Percentiles rank a stretch among this genome's conserved stretches.
Conservation (phyloP, 2,797 vertebrate species). For the Merluccius polli region DNA sequence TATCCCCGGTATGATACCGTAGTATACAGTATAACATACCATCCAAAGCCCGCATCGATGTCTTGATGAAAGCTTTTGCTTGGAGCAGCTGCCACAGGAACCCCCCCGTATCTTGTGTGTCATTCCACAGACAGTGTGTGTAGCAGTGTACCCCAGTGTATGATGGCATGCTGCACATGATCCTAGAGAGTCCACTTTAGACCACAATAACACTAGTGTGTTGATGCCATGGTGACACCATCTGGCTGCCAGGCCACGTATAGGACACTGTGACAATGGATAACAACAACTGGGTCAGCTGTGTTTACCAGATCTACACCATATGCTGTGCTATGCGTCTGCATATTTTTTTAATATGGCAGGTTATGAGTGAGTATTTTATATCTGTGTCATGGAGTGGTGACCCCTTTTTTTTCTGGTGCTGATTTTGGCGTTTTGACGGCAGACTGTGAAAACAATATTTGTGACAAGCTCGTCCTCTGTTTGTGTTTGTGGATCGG, state of each 20-base stretch:
- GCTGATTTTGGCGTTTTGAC: neutral
- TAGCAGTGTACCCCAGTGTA: neutral
- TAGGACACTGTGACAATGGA: slow-evolving; percentile 10
- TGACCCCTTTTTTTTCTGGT: neutral
- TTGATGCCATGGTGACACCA: slow-evolving; percentile 2
- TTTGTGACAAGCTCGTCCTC: neutral
- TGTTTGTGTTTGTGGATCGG: slow-evolving; percentile 33
- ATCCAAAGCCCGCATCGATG: neutral
- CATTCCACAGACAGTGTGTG: neutral
- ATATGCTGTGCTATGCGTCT: slow-evolving; percentile 26
- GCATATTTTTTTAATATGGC: slow-evolving; percentile 21
- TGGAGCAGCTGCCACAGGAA: neutral
- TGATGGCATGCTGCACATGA: neutral
- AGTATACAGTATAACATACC: neutral
- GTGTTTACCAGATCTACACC: slow-evolving; percentile 22
- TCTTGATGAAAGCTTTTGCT: neutral
- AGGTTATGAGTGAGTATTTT: slow-evolving; percentile 24
- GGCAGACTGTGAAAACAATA: neutral
- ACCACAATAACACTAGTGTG: slow-evolving; percentile 11
- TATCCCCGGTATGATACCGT: neutral
- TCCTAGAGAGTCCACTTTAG: slow-evolving; percentile 2
- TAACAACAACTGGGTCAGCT: slow-evolving; percentile 26
- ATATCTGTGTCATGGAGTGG: neutral
- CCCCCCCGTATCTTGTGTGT: neutral
- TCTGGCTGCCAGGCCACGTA: slow-evolving; percentile 5